These are phyloP conservation scores for Gracilinanus agilis DNA, from an alignment of 2,113 vertebrate species.

Conservation along the genomic window DNA sequence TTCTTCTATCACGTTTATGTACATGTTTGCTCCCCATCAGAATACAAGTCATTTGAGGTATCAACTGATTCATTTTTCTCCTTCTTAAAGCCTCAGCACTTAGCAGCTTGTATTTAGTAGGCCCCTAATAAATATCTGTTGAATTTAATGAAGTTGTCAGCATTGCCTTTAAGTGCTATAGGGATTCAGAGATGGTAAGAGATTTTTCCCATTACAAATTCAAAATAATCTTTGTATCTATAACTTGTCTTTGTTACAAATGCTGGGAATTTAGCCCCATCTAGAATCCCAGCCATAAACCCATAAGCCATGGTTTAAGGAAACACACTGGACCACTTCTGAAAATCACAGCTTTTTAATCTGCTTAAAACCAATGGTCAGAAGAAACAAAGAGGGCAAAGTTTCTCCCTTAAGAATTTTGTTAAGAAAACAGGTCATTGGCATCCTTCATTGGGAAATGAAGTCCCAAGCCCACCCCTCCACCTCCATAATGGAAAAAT, in stretches of 20 bases:
- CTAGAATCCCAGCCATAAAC: not conserved
- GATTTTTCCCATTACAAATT: not conserved
- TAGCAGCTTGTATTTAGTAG: not conserved
- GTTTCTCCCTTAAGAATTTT: constrained; percentile 67
- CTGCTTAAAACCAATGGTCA: constrained; percentile 54
- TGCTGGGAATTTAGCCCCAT: not conserved
- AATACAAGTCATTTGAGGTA: not conserved
- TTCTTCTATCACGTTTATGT: not conserved
- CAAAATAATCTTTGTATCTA: not conserved
- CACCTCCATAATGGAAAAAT: constrained; percentile 41
- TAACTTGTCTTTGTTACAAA: not conserved
- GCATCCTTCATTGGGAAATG: constrained; percentile 76
- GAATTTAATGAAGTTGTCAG: not conserved
- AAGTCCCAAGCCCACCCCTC: constrained; percentile 41
- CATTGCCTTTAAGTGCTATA: not conserved
- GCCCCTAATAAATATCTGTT: not conserved
- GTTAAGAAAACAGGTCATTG: constrained; percentile 67
- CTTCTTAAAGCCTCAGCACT: not conserved
- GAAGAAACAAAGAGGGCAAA: constrained; percentile 51
- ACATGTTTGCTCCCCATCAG: not conserved
- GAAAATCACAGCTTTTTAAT: constrained; percentile 70
- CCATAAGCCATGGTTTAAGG: constrained; percentile 6
- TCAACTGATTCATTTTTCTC: not conserved
- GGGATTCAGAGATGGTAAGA: not conserved
- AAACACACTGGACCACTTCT: not conserved